phyloP scores from a whole-genome alignment of 2,113 vertebrate genomes.

The Oreotragus oreotragus region DNA sequence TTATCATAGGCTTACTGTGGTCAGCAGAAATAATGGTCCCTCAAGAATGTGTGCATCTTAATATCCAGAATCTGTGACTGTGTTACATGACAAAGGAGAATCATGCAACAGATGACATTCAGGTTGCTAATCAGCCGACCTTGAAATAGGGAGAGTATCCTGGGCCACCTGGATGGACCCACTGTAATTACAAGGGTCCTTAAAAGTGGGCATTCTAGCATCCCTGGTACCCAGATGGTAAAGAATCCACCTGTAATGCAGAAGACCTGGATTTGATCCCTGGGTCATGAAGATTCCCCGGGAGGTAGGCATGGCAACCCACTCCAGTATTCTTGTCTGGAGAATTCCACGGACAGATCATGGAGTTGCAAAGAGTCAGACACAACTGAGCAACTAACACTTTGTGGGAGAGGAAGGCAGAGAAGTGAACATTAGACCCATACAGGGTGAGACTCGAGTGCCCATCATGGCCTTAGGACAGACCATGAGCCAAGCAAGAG shows the following conservation, averaged over 20 bases:
- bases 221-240: background rate
- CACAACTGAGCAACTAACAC: background rate
- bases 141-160: background rate
- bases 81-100: background rate
- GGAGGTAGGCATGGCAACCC: background rate
- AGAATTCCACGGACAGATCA: background rate
- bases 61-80: background rate
- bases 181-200: background rate
- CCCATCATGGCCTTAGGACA: background rate
- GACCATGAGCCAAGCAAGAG: background rate
- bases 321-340: background rate
- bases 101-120: background rate
- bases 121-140: background rate
- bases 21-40: background rate
- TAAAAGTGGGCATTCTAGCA: background rate
- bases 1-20: background rate
- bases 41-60: background rate
- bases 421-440: background rate
- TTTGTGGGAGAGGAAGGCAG: background rate
- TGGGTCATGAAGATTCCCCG: background rate
- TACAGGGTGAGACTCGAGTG: rapidly evolving
- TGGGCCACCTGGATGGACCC: background rate
- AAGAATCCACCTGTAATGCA: background rate
- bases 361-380: background rate
- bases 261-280: background rate